Base-by-base conservation (phyloP, 2,888 invertebrate species). In the Ochlodes sylvanus region DNA sequence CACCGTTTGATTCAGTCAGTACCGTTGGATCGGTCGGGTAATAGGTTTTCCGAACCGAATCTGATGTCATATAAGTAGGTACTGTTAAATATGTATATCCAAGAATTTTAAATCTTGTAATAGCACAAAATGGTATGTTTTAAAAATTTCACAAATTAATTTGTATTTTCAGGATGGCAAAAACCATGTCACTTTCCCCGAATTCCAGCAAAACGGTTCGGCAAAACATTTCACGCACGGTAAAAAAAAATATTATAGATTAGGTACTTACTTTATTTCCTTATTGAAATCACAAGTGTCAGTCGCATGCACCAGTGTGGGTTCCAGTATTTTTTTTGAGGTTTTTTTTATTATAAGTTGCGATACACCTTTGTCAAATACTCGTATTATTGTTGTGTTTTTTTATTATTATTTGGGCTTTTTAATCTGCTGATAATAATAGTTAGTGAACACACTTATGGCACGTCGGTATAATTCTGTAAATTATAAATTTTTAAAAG, bases 131-230 rank as follows among this genome's bases (percentile, higher is more conserved):
- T 12, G 9, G 38, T 12, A 12, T 9, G 3, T 12, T 38, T 38
- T 12, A 38, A 3, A 34, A 34, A 7, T 34, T 12, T 38, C 3
- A 38, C 38, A 47, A 15, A 47, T 10, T 44, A 10, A 15, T 34
- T 56, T 61, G 58, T 72, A 73, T 66, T 94, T 94, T 71, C 93
- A 97, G 96, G 97, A 97, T 87, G 97, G 97, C 79, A 97, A 97
- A 94, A 97, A 97, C 88, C 97, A 97, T 92, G 97, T 97, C 77
- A 97, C 97, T 88, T 97, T 97, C 93, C 97, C 97, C 60, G 97
- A 97, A 93, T 97, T 97, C 89, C 97, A 97, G 91, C 97, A 97
- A 93, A 97, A 97, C 82, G 97, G 97, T 86, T 96, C 97, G 82
- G 96, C 97, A 70, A 97, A 97, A 94, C 96, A 97, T 89, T 96